Evolutionary conservation across 2,888 invertebrate genomes (phyloP), one percentile per base, ranked within the genome.

Genomic region (Agrilus biguttatus): DNA sequence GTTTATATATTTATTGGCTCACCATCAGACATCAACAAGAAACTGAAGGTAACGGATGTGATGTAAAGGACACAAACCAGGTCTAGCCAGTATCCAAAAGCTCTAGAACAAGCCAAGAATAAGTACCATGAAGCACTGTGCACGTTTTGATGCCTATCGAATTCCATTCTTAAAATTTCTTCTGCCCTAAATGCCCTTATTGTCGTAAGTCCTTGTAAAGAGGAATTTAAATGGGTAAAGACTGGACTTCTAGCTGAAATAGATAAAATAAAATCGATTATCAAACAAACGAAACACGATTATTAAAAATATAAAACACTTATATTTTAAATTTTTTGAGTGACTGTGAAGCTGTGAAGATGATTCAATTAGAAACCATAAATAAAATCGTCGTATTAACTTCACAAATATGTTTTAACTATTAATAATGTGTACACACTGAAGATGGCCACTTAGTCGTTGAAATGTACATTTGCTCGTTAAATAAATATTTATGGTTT

Each of bases 41-140:
- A 78, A 48, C 74, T 75, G 57, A 78, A 69, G 1, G 80, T 76
- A 0, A 84, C 80, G 6, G 73, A 53, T 1, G 71, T 66, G 42
- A 85, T 77, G 61, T 80, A 85, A 3, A 78, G 7, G 1, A 77
- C 68, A 52, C 82, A 83, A 37, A 83, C 67, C 53, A 78, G 65
- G 57, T 88, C 87, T 39, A 86, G 64, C 65, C 79, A 76, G 43
- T 82, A 74, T 2, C 82, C 83, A 55, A 87, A 81, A 59, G 84
- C 83, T 49, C 83, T 72, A 0, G 62, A 56, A 23, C 60, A 60
- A 39, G 23, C 56, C 33, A 85, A 70, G 55, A 80, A 82, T 54
- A 83, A 71, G 57, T 73, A 83, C 78, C 80, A 85, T 1, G 83
- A 74, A 13, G 82, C 75, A 2, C 80, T 77, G 57, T 85, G 82